Base-by-base conservation (phyloP, 2,888 invertebrate genomes). In the Phengaris alcon region DNA sequence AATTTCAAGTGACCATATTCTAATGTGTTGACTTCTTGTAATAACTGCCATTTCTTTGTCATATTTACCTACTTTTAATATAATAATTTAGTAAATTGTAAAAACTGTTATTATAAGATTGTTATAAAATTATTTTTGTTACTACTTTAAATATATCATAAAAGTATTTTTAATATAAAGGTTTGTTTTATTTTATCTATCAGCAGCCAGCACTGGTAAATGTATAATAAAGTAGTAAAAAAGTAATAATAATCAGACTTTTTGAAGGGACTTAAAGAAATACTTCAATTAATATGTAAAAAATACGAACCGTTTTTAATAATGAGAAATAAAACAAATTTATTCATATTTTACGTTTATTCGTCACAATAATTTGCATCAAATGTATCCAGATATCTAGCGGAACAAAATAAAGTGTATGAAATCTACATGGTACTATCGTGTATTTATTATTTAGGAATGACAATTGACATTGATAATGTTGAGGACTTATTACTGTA, bases 111-210 rank as follows among this genome's bases (percentile, higher is more conserved):
- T 9, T n/a, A 55, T 44, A 44, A 64, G 35, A 64, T 64, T 64
- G 13, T 64, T 64, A 35, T 35, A 64, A 64, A 64, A 64, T 44
- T 64, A 64, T 64, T 64, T 64, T 64, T 64, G 64, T 64, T 64
- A 64, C 35, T 64, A 6, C 12, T 22, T 64, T 22, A 10, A 64
- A 64, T 35, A 12, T 8, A 59, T 12, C 12, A 64, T 64, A 35
- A 64, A 64, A 64, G 10, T 64, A 64, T 64, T 64, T 64, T 64
- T 64, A 35, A 64, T 64, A 64, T 64, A 64, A 35, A 10, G 6
- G 12, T 35, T 35, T 7, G 22, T 64, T 64, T 64, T 35, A 64
- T 64, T 64, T 35, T 35, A 22, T 59, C 59, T 10, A 6, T n/a
- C 7, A 7, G 13, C 57, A 15, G 9, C 6, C 7, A 7, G 13